These are phyloP conservation scores for Helicorthomorpha holstii DNA, from an alignment of 1,140 invertebrate genomes.

Conservation along the genomic window DNA sequence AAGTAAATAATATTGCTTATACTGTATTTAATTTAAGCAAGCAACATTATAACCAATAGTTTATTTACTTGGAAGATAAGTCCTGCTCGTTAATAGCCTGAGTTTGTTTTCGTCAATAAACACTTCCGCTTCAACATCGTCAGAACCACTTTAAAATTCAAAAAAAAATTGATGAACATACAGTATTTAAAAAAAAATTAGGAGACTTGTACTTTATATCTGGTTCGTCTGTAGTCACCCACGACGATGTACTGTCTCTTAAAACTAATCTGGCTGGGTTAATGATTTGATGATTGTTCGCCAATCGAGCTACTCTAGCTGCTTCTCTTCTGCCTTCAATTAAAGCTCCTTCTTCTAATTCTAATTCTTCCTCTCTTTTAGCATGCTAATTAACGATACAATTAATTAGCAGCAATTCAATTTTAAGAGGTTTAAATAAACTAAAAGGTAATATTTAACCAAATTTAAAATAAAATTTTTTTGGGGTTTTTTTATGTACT, in stretches of 20 bases:
- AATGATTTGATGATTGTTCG: constrained; percentile 4
- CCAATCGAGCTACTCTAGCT: not conserved
- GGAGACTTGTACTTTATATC: not conserved
- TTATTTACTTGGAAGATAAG: not conserved
- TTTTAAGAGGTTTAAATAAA: not conserved
- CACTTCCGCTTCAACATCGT: not conserved
- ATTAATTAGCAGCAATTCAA: not conserved
- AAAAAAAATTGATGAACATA: too few species aligned
- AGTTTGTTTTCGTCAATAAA: not conserved
- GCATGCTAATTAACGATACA: not conserved
- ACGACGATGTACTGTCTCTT: not conserved
- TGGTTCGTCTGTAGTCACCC: not conserved
- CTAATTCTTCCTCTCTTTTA: constrained; percentile 2
- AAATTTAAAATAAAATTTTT: not conserved
- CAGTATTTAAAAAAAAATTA: not conserved
- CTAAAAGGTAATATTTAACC: not conserved
- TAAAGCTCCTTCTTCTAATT: constrained; percentile 7
- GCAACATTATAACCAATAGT: not conserved
- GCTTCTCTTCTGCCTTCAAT: constrained; percentile 4
- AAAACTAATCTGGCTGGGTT: constrained; percentile 4
- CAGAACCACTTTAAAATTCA: not conserved
- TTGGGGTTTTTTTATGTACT: not conserved
- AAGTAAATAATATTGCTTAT: not conserved
- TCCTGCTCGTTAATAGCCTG: not conserved
- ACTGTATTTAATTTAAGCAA: not conserved